phyloP scores from a whole-genome alignment of 1,140 invertebrate genomes.

The Sogatella furcifera region DNA sequence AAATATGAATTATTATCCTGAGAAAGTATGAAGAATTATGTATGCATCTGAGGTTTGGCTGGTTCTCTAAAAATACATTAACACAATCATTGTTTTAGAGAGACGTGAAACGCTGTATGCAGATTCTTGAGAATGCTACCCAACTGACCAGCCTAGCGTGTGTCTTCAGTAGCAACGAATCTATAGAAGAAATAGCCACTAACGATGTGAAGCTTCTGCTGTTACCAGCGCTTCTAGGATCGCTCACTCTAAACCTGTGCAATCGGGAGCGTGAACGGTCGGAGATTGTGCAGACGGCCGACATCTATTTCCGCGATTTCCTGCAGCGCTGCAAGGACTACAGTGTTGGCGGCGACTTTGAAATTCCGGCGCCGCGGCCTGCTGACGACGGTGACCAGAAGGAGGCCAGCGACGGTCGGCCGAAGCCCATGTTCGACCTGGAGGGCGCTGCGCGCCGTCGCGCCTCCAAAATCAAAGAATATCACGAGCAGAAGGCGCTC shows the following conservation, averaged over 20 bases:
- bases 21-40: no score
- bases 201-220: slow-evolving; percentile 75
- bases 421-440: slow-evolving; percentile 19
- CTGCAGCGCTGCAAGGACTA: slow-evolving; percentile 68
- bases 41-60: no score
- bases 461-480: slow-evolving; percentile 67
- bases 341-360: slow-evolving; percentile 52
- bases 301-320: slow-evolving; percentile 80
- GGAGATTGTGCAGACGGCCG: slow-evolving; percentile 57
- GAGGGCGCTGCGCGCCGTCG: slow-evolving; percentile 32
- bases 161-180: slow-evolving; percentile 83
- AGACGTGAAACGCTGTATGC: slow-evolving; percentile 55
- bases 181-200: slow-evolving; percentile 74
- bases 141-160: slow-evolving; percentile 61
- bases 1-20: no score
- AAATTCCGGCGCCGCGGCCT: slow-evolving; percentile 34
- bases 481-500: slow-evolving; percentile 67
- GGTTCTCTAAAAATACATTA: no score
- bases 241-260: slow-evolving; percentile 56
- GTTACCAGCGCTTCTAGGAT: slow-evolving; percentile 71
- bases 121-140: slow-evolving; percentile 64
- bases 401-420: slow-evolving; percentile 10
- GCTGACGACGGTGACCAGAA: slow-evolving; percentile 18
- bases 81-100: slow-evolving; percentile 37
- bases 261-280: slow-evolving; percentile 41